These are phyloP conservation scores for Psittacula derbiana DNA, from an alignment of 2,797 vertebrate genomes.

Conservation along the genomic window DNA sequence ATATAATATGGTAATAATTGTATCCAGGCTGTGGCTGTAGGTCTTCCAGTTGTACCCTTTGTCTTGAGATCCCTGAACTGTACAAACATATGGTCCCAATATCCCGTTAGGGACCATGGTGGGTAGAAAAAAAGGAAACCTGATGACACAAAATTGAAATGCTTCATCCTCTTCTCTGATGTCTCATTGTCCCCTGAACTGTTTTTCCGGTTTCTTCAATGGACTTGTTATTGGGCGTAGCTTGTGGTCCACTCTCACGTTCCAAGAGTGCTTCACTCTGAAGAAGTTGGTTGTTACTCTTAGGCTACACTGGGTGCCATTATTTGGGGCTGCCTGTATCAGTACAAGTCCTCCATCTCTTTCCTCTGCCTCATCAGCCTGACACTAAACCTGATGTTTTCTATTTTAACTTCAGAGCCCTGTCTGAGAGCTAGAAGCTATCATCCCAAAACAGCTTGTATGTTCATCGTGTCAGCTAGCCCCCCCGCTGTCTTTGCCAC, in stretches of 20 bases:
- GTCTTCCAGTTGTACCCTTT: neutral
- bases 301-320: neutral
- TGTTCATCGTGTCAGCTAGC: neutral
- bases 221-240: neutral
- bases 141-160: neutral
- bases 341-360: neutral
- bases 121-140: neutral
- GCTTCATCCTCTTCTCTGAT: neutral
- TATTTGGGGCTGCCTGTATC: neutral
- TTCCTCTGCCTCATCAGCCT: neutral
- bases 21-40: neutral
- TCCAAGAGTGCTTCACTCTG: neutral
- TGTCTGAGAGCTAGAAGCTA: neutral
- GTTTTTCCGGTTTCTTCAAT: neutral
- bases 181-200: neutral
- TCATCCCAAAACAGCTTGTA: neutral
- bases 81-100: neutral
- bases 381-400: neutral
- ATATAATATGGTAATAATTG: neutral
- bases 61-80: neutral
- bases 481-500: neutral
- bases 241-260: neutral
- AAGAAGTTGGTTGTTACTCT: neutral
- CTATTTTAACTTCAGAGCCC: neutral
- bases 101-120: neutral